These are phyloP conservation scores for Drosophila kanekoi DNA, from an alignment of 2,888 invertebrate genomes.

Conservation along the genomic window DNA sequence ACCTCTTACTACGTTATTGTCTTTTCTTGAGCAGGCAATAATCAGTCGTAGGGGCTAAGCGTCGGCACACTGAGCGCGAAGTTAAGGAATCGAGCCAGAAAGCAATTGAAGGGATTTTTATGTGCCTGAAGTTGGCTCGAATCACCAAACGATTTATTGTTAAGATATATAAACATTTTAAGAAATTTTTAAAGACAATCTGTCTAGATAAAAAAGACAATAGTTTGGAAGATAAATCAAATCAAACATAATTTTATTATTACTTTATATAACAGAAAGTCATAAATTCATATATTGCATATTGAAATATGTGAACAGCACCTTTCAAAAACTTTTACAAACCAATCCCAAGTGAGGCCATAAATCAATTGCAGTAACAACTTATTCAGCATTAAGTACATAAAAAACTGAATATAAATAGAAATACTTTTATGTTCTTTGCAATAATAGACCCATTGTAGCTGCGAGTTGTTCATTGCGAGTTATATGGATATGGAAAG, in stretches of 20 bases:
- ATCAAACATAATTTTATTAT: constrained; percentile 11
- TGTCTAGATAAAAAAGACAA: not conserved
- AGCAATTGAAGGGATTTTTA: too few relatives aligned
- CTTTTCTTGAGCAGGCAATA: too few relatives aligned
- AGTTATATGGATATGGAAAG: constrained; percentile 28
- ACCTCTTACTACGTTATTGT: too few relatives aligned
- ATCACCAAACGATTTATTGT: too few relatives aligned
- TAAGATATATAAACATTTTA: not conserved
- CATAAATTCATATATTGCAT: constrained; percentile 27
- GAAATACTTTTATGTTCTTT: constrained; percentile 26
- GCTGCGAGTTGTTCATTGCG: constrained; percentile 28
- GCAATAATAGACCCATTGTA: constrained; percentile 40
- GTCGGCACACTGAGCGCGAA: too few relatives aligned
- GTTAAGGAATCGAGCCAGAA: too few relatives aligned
- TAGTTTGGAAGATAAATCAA: constrained; percentile 41
- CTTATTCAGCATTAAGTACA: constrained; percentile 16
- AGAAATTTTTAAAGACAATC: not conserved
- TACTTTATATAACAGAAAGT: constrained; percentile 9
- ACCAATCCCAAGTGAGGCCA: constrained; percentile 10
- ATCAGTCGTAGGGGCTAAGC: too few relatives aligned
- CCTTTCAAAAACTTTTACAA: constrained; percentile 19
- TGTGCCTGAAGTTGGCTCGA: too few relatives aligned
- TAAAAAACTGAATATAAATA: constrained; percentile 19
- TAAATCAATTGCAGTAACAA: constrained; percentile 44
- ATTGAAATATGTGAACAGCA: constrained; percentile 7